Base-by-base conservation (phyloP, 2,888 invertebrate genomes). In the Epiblema foenella region DNA sequence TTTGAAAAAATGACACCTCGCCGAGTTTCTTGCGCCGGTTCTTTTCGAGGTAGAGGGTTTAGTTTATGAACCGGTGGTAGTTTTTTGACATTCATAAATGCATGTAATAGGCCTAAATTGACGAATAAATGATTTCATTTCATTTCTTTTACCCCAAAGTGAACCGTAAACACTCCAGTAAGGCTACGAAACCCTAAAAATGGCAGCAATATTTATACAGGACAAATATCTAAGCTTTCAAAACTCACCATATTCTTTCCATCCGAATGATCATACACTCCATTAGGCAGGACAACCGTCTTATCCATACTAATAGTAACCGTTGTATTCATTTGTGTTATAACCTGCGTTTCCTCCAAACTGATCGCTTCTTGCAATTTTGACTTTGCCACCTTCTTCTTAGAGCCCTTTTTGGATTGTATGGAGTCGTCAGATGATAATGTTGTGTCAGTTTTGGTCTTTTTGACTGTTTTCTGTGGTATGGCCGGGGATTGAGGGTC, bases 231-330 rank as follows among this genome's bases (percentile, higher is more conserved):
- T 4, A 24, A 24, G 24, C 4, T 24, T 24, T 24, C 24, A 24
- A 4, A 24, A 85, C 90, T 88, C 70, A 90, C 90, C 73, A 85
- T 75, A 76, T 76, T 81, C 58, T 81, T 82, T 7, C 81, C 76
- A 0, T 87, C 86, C 0, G 78, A 84, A 73, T 89, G 89, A 49
- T 83, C 83, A 63, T 85, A 88, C 0, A 85, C 77, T 0, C 88
- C 89, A 67, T 88, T 89, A 0, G 86, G 81, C 51, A 91, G 51
- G 1, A 88, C 85, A 37, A 89, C 73, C 1, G 91, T 90, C n/a
- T 81, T 81, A 52, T 92, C 87, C 85, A 89, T 83, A 29, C 83
- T 74, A 9, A 81, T 69, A 0, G 76, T 78, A 0, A 77, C 78
- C 0, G 79, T 80, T 0, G 75, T 62, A 42, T 80, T 77, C 49